Conservation (phyloP, 2,888 invertebrate species). For the Drosophila nigricruria region DNA sequence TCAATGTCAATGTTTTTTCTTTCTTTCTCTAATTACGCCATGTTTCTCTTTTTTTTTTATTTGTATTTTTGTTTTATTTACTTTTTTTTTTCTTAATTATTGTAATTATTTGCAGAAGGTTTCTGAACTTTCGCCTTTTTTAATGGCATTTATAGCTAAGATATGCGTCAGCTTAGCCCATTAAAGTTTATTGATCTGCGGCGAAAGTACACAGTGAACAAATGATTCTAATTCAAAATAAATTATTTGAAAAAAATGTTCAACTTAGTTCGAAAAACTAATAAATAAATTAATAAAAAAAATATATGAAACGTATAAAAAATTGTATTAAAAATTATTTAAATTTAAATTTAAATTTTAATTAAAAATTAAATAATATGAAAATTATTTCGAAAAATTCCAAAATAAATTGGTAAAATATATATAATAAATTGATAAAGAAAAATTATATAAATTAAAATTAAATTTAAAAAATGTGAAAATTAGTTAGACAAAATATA, state of each 20-base stretch:
- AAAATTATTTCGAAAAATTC: too few species aligned
- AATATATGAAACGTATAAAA: not conserved
- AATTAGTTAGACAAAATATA: too few species aligned
- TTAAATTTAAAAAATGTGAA: not conserved
- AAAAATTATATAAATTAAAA: not conserved
- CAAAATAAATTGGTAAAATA: not conserved
- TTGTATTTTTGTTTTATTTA: constrained; percentile 5
- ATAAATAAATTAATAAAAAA: not conserved
- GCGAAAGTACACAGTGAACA: constrained; percentile 1
- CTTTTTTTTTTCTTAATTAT: constrained; percentile 3
- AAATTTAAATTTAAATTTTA: too few species aligned
- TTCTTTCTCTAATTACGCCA: constrained; percentile 21
- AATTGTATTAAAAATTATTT: too few species aligned
- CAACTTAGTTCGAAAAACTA: not conserved
- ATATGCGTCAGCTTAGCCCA: constrained; percentile 28
- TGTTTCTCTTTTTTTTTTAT: not conserved
- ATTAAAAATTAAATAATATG: too few species aligned
- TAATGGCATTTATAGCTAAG: constrained; percentile 9
- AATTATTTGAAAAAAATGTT: not conserved
- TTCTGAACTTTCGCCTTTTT: constrained; percentile 23
- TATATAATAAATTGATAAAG: not conserved
- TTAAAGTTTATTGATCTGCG: constrained; percentile 11
- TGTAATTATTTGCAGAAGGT: constrained; percentile 15
- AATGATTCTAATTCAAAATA: not conserved
- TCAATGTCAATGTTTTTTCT: constrained; percentile 74